A percentile compares a stretch with the other conserved stretches of the same genome.
These are phyloP conservation scores for Diadema setosum DNA, from an alignment of 35 echinoderm and acorn worm species.

Conservation along the genomic window DNA sequence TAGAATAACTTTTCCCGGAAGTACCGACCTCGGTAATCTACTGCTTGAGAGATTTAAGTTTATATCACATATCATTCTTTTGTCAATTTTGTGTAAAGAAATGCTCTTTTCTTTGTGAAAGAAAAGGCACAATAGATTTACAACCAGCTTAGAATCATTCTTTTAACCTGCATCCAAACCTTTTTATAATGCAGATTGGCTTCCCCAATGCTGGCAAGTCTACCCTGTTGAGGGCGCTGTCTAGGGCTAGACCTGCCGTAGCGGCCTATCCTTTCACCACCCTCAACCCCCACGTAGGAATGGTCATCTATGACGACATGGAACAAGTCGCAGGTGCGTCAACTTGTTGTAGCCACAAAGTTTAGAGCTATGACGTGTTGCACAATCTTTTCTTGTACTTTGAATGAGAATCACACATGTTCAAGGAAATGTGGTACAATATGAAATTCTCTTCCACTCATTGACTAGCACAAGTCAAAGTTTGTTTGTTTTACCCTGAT, in stretches of 20 bases:
- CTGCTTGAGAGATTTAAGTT: neutral
- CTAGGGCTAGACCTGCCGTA: conserved; percentile 87
- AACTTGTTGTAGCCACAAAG: neutral
- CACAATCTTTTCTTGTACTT: too few species aligned
- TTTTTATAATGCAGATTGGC: conserved; percentile 88
- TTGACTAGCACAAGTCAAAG: too few species aligned
- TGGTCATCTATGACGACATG: conserved; percentile 87
- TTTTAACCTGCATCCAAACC: too few species aligned
- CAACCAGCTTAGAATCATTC: neutral
- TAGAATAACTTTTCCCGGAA: too few species aligned
- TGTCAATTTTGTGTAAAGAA: neutral
- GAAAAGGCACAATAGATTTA: neutral
- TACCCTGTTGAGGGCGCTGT: conserved; percentile 75
- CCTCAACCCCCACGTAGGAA: conserved; percentile 96
- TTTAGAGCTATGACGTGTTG: too few species aligned
- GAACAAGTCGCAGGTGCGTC: conserved; percentile 92
- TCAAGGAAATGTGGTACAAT: too few species aligned
- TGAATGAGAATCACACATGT: too few species aligned
- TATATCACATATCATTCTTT: neutral
- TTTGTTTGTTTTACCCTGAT: too few species aligned
- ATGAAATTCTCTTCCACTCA: too few species aligned
- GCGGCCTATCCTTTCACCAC: conserved; percentile 98
- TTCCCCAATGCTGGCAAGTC: conserved; percentile 99
- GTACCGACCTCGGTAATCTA: too few species aligned
- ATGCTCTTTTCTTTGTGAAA: neutral